Conservation (phyloP, 1,140 invertebrate species). For the Habropoda laboriosa region DNA sequence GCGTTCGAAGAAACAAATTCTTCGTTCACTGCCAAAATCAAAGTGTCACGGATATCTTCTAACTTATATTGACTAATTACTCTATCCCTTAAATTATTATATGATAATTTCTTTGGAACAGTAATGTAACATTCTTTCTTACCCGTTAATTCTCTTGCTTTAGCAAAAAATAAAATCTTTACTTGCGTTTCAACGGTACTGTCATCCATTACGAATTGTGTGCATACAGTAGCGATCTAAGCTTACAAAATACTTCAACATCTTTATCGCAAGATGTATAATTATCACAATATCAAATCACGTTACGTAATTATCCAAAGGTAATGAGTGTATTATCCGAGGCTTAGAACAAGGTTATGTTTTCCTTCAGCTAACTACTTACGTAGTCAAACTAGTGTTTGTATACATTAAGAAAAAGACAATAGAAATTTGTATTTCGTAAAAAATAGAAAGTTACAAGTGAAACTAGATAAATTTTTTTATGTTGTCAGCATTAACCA, state of each 20-base stretch:
- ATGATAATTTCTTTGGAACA: slow-evolving; percentile 81
- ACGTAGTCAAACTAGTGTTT: background rate
- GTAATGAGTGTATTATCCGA: background rate
- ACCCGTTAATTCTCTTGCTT: slow-evolving; percentile 90
- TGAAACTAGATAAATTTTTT: background rate
- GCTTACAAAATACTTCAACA: background rate
- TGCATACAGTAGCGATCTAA: background rate
- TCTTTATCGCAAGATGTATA: background rate
- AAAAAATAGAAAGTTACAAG: background rate
- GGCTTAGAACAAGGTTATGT: slow-evolving; percentile 27
- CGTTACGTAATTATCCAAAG: slow-evolving; percentile 31
- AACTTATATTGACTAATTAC: slow-evolving; percentile 86
- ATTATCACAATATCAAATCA: background rate
- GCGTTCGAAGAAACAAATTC: slow-evolving; percentile 84
- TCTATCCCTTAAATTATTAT: slow-evolving; percentile 82
- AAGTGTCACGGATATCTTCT: slow-evolving; percentile 85
- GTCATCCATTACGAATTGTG: slow-evolving; percentile 13
- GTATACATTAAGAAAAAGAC: background rate
- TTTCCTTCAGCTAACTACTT: background rate
- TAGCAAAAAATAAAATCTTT: slow-evolving; percentile 92
- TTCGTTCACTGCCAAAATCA: slow-evolving; percentile 92
- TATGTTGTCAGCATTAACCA: background rate
- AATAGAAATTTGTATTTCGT: background rate
- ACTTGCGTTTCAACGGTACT: slow-evolving; percentile 74
- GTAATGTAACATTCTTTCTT: slow-evolving; percentile 81